Evolutionary conservation across 2,113 vertebrate species (phyloP), one percentile per base, ranked within the genome.

Genomic region (Girardinichthys multiradiatus): DNA sequence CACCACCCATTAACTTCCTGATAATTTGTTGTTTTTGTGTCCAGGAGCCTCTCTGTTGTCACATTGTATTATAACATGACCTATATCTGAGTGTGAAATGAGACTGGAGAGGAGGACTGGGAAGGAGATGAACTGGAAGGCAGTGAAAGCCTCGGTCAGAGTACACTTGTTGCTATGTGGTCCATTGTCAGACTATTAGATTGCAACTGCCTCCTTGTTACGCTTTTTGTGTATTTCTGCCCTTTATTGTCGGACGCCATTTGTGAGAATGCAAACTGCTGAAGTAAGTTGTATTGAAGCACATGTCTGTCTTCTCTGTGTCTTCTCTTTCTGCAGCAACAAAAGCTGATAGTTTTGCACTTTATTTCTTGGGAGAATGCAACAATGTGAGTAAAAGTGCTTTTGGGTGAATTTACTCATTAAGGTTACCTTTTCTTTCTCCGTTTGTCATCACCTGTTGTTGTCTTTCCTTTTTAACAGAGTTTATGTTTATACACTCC

Each of bases 281-380:
- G 29, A 39, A 67, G 45, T 64, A 62, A 57, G 19, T 33, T 24
- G 45, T 26, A 57, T 75, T 29, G 65, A 37, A 29, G 29, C n/a
- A 57, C 39, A 33, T 15, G 54, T 28, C 31, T 54, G 51, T 58
- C 30, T 72, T 31, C 12, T 29, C 15, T 58, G 9, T 76, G 6
- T 87, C 83, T 61, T 87, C 94, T 67, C 0, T 74, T 37, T 74
- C 93, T 83, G 72, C 96, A 99, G 98, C 97, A 92, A 99, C 98
- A 74, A 98, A 96, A 95, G 97, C 98, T 89, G 98, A 99, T 90
- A 96, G 96, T 94, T 99, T 99, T 96, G 96, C 97, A 95, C 95
- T 99, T 80, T 99, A 99, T 94, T 99, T 99, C 94, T 95, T 99
- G 90, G 98, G 97, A 93, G 97, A 99, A 95, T 98, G 98, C 95